Evolutionary conservation across 2,797 vertebrate species (phyloP), one percentile per base, ranked within the genome.

Genomic region (Lepidocolaptes lacrymiger): DNA sequence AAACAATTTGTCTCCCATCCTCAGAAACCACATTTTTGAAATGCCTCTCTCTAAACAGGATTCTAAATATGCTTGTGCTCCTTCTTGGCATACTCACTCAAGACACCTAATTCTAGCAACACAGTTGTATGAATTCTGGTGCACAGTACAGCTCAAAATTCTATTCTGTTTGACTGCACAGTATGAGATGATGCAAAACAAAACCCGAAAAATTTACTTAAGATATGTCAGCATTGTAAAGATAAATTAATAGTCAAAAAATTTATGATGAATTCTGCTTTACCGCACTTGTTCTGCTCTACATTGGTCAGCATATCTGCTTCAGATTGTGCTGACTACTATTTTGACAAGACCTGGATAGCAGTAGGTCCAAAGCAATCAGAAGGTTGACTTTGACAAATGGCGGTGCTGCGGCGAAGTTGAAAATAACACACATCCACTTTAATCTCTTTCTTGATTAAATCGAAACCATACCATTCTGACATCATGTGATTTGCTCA

Each of bases 391-490:
- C 99, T 99, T 99, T 99, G 99, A 99, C 98, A 99, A 99, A 99
- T 99, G 99, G 98, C 95, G 98, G 98, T 98, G 98, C 99, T 98
- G 98, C 97, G 97, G 98, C 96, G 98, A 99, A 99, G 98, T 99
- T 99, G 99, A 99, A 99, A 99, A 99, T 99, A 99, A 99, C 99
- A 99, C 98, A 99, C 99, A 99, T 99, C 99, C 98, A 99, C 99
- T 99, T 99, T 99, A 99, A 99, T 99, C 99, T 99, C 98, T 99
- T 99, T 99, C 98, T 99, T 99, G 99, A 99, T 99, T 99, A 99
- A 99, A 99, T 99, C 98, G 98, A 98, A 99, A 98, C 98, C 98
- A 98, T 98, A 98, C 98, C 98, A 98, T 98, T 99, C 98, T 99
- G 99, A 99, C 98, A 99, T 98, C 97, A 98, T 98, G 98, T 98